These are phyloP conservation scores for Eulacestoma nigropectus DNA, from an alignment of 2,113 vertebrate species.

Conservation along the genomic window DNA sequence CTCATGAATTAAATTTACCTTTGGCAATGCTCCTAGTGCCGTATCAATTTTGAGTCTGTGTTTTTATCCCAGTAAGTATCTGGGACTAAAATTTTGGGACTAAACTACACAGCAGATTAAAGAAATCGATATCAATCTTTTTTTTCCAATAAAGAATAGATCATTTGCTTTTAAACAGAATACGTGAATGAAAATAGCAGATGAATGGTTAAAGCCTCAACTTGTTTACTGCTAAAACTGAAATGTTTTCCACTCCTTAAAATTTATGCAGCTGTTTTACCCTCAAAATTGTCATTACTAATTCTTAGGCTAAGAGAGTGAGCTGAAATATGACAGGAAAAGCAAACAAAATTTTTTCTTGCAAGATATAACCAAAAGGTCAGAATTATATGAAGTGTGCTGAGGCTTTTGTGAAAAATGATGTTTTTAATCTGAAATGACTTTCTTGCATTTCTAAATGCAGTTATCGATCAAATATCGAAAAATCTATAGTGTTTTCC, in stretches of 20 bases:
- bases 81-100: neutral
- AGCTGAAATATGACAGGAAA: neutral
- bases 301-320: neutral
- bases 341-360: neutral
- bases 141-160: neutral
- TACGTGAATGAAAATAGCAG: neutral
- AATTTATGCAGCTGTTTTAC: neutral
- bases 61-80: neutral
- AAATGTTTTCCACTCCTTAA: neutral
- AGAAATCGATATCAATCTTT: neutral
- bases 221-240: neutral
- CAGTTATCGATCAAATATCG: neutral
- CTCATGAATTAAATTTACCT: neutral
- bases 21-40: neutral
- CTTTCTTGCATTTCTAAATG: neutral
- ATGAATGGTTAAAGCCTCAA: neutral
- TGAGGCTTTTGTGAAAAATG: neutral
- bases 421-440: neutral
- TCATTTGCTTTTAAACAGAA: neutral
- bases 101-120: neutral
- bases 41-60: neutral
- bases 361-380: neutral
- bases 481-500: neutral
- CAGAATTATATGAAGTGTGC: neutral
- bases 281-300: neutral